Evolutionary conservation across 2,888 invertebrate species (phyloP), one percentile per base, ranked within the genome.

Genomic region (Rhagonycha fulva): DNA sequence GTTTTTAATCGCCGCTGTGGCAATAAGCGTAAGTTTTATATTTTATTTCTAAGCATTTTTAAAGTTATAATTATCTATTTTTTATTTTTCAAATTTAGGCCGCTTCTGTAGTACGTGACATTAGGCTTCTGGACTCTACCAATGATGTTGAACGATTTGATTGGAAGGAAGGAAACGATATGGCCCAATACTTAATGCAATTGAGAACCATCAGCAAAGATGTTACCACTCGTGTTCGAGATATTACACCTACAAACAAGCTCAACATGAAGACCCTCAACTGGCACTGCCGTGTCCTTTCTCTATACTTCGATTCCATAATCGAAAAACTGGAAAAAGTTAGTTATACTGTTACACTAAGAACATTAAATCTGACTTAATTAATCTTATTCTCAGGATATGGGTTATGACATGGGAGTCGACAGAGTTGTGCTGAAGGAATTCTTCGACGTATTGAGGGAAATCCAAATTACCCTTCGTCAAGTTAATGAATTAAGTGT

Each of bases 381-480:
- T n/a, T 1, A n/a, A 47, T 1, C 5, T n/a, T n/a, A 2, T n/a
- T n/a, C 3, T 3, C 2, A 66, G 26, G 63, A 66, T 66, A 23
- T 66, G 24, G n/a, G 26, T n/a, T 62, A 75, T 68, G 70, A 68
- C 30, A 71, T 23, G 32, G 63, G 9, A 10, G 70, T 71, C 11
- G 32, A 69, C n/a, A 30, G 32, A 9, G 63, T 24, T 24, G 23
- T 14, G 24, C 63, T 66, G n/a, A 24, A 24, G n/a, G n/a, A 24
- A 12, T 62, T 61, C 26, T 30, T 70, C 32, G 0, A 47, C 10
- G 70, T 73, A 61, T 24, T 76, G 12, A 62, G 14, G 12, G 24
- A 32, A 5, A 19, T 66, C 19, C 63, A 66, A 66, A 26, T 66
- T 9, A n/a, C 26, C 26, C 26, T 66, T 24, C 63, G 24, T 24